Base-by-base conservation (phyloP, 1,140 invertebrate species). In the Neoseiulus cucumeris region DNA sequence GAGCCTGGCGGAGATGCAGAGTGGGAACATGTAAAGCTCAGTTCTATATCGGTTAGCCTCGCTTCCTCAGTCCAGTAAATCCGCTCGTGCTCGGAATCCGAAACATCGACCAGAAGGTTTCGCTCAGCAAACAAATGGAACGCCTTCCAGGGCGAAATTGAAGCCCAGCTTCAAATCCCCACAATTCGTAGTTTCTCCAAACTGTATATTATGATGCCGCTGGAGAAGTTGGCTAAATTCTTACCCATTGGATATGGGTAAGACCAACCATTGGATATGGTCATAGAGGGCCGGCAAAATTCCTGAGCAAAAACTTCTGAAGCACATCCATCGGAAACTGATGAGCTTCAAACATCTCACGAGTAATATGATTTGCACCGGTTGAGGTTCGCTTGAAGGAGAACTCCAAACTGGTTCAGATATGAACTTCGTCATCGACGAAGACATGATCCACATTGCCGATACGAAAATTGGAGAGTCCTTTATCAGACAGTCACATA, bases 401-500 rank as follows among this genome's bases (percentile, higher is more conserved):
- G 91, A 91, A 75, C 97, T 98, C 74, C 91, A 96, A 75, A 94
- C 91, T 51, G 91, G 91, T 1, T 97, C 93, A 20, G 95, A 99
- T 83, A 81, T 98, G 75, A 95, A 99, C 74, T 99, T 99, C 77
- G 98, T 97, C 75, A 97, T 99, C 72, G 92, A 98, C 77, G 88
- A 92, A 76, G 87, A 96, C 70, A 98, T 98, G 95, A 96, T 99
- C 70, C 92, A 98, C 75, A 97, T 99, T 75, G 95, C 96, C 14
- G 95, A 98, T 73, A 98, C 95, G 0, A 98, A 98, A 77, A 93
- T 98, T 33, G 94, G 94, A 44, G 95, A 99, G 74, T 98, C 95
- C 79, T 98, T 98, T 77, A 94, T 98, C 71, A 82, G 92, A 44
- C 95, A 98, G 76, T 94, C 98, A 69, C 80, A 95, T 59, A 97